Percentiles rank a stretch among this genome's conserved stretches.
These are phyloP conservation scores for Sprattus sprattus DNA, from an alignment of 2,113 vertebrate species.

Conservation along the genomic window DNA sequence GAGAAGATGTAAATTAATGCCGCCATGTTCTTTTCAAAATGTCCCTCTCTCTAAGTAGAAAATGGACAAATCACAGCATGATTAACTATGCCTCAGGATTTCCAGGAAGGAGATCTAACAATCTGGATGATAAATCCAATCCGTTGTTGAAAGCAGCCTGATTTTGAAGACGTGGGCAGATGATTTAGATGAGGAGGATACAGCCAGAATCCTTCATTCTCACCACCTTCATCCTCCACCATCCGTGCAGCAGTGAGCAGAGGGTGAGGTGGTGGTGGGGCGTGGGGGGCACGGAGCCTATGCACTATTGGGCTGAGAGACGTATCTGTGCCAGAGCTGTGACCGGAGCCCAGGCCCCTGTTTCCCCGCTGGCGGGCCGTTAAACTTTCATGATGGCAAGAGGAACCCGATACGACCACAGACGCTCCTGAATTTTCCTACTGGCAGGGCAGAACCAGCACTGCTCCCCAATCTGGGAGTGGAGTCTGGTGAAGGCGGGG, in stretches of 20 bases:
- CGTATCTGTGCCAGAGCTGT: slow-evolving; percentile 49
- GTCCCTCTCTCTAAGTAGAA: too few relatives aligned
- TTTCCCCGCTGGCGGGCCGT: slow-evolving; percentile 61
- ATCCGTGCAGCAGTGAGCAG: neutral
- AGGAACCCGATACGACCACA: slow-evolving; percentile 70
- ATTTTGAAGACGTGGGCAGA: too few relatives aligned
- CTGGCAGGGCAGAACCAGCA: neutral
- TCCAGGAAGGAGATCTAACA: too few relatives aligned
- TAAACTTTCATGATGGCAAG: slow-evolving; percentile 74
- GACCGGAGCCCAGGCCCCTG: slow-evolving; percentile 51
- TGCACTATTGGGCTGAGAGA: neutral
- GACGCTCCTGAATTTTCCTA: slow-evolving; percentile 41
- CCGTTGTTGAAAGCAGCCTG: too few relatives aligned
- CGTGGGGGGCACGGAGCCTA: neutral
- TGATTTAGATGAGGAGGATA: too few relatives aligned
- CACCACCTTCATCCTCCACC: too few relatives aligned
- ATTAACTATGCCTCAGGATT: too few relatives aligned
- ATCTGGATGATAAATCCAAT: too few relatives aligned
- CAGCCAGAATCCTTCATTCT: too few relatives aligned
- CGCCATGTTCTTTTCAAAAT: too few relatives aligned
- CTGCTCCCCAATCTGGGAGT: neutral
- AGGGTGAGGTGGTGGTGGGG: neutral
- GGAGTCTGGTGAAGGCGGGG: neutral
- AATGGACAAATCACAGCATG: too few relatives aligned
- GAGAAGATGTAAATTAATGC: too few relatives aligned